Conservation (phyloP, 2,888 invertebrate species). For the Erebia aethiops region DNA sequence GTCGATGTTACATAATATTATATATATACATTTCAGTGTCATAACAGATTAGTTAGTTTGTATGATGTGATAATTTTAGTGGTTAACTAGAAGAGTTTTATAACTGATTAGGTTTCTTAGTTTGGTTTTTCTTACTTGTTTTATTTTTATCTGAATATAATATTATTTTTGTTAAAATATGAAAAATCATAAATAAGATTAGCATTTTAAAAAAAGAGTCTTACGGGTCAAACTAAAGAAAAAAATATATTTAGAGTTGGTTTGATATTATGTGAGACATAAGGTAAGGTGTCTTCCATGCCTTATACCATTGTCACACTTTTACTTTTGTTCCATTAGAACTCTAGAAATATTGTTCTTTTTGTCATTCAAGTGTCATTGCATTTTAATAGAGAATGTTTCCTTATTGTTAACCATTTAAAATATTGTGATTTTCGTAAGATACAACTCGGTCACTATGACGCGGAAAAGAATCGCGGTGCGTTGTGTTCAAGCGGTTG, state of each 20-base stretch:
- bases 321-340: background rate
- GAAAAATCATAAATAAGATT: no score
- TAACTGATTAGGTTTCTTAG: no score
- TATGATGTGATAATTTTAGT: background rate
- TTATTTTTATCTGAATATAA: no score
- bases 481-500: conserved; percentile 24
- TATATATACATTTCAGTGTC: no score
- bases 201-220: no score
- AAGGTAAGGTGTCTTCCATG: no score
- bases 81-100: no score
- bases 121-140: no score
- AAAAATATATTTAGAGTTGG: no score
- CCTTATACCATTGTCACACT: background rate
- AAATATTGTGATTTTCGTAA: conserved; percentile 5
- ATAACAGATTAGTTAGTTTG: background rate
- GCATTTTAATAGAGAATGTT: background rate
- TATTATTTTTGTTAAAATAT: no score
- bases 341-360: background rate
- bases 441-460: conserved; percentile 6
- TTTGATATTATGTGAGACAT: no score
- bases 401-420: background rate
- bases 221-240: no score
- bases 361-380: background rate
- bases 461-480: conserved; percentile 27
- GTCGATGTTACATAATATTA: background rate